Conservation (phyloP, 1,140 invertebrate genomes). For the Eumeta japonica region DNA sequence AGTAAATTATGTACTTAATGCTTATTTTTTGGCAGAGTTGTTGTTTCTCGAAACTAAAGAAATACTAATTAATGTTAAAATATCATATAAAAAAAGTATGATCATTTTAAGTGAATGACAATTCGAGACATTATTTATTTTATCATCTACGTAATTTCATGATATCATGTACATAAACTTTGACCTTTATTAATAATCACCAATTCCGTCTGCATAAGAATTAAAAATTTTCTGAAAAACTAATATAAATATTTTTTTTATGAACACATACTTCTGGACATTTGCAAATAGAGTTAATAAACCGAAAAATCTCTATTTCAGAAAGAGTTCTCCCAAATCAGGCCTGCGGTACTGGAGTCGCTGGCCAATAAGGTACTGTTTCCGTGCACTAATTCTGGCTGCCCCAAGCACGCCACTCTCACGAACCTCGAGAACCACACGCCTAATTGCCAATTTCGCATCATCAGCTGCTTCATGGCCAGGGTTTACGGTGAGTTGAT, state of each 20-base stretch:
- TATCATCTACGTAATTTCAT: too few species aligned
- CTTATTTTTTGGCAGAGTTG: too few species aligned
- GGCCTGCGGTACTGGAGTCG: constrained; percentile 43
- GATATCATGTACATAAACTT: neutral
- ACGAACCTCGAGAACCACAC: constrained; percentile 39
- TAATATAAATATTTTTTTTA: neutral
- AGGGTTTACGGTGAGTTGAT: constrained; percentile 43
- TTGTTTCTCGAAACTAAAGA: too few species aligned
- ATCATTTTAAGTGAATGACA: too few species aligned
- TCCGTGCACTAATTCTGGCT: constrained; percentile 45
- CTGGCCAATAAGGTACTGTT: constrained; percentile 52
- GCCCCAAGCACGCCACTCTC: constrained; percentile 38
- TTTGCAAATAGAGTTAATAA: neutral
- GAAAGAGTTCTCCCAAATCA: constrained; percentile 47
- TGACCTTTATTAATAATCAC: neutral
- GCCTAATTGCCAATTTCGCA: constrained; percentile 39
- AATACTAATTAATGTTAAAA: too few species aligned
- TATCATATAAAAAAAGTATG: too few species aligned
- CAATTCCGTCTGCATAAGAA: neutral
- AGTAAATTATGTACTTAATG: too few species aligned
- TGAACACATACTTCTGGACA: neutral
- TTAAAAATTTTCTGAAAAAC: neutral
- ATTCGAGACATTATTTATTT: too few species aligned
- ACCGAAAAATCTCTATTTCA: constrained; percentile 19
- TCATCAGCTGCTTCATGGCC: constrained; percentile 54